Evolutionary conservation across 2,113 vertebrate species (phyloP).

Genomic region (Lipotes vexillifer): DNA sequence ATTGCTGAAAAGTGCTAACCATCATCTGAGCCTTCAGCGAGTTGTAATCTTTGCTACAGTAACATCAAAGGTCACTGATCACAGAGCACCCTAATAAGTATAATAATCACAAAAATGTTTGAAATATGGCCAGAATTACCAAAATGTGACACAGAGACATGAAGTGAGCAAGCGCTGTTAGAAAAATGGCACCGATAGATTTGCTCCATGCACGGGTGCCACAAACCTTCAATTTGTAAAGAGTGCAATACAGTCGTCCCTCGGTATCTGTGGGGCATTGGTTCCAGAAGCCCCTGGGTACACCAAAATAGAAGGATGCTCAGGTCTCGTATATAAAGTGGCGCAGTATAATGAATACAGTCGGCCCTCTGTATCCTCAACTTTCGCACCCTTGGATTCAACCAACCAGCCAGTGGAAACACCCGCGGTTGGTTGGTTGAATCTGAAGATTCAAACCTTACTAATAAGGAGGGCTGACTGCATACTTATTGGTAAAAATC

Average conservation of each 20-base stretch:
- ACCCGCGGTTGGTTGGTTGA: background rate
- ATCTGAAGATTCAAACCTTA: background rate
- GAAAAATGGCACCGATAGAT: background rate
- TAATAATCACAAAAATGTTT: background rate
- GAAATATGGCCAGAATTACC: background rate
- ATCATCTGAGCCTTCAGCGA: background rate
- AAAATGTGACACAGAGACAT: background rate
- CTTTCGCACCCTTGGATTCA: background rate
- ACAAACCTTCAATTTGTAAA: background rate
- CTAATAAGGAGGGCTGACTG: background rate
- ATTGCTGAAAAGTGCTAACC: background rate
- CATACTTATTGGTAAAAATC: background rate
- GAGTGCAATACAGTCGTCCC: background rate
- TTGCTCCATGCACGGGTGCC: background rate
- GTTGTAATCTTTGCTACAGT: background rate
- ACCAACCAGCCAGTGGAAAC: background rate
- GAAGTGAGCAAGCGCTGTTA: background rate
- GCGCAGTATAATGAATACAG: accelerated
- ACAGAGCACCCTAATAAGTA: background rate
- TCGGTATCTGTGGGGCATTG: background rate
- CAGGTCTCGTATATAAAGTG: background rate
- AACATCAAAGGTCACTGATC: background rate
- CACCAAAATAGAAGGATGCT: background rate
- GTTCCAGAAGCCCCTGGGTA: background rate
- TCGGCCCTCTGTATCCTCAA: background rate